A percentile compares a stretch with the other conserved stretches of the same genome.
These are phyloP conservation scores for Pinctada fucata DNA, from an alignment of 2,888 invertebrate species.

Conservation along the genomic window DNA sequence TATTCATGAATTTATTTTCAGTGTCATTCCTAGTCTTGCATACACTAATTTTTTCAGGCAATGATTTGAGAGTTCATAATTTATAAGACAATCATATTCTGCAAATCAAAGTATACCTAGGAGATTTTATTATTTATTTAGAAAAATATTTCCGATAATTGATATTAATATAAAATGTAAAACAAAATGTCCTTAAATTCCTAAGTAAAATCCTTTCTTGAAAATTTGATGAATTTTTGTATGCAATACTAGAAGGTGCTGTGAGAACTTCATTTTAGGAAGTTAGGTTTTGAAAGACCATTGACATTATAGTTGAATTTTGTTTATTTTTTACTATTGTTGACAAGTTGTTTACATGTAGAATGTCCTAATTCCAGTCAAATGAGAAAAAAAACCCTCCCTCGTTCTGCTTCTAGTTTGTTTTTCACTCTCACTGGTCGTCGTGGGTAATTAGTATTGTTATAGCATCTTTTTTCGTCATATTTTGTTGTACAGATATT, in stretches of 20 bases:
- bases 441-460: neutral
- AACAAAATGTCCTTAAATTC: too few species aligned
- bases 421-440: neutral
- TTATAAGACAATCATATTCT: slow-evolving; percentile 1
- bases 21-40: neutral
- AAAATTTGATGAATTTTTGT: neutral
- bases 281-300: neutral
- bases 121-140: too few species aligned
- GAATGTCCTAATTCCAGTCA: slow-evolving; percentile 1
- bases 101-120: neutral
- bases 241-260: neutral
- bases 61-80: slow-evolving; percentile 14
- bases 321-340: slow-evolving; percentile 17
- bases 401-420: neutral
- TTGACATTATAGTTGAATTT: neutral
- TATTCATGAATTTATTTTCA: slow-evolving; percentile 12
- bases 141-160: too few species aligned
- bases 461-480: neutral
- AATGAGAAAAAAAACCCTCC: too few species aligned
- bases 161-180: too few species aligned
- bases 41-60: slow-evolving; percentile 1
- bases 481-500: slow-evolving; percentile 1
- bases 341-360: slow-evolving; percentile 14
- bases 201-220: too few species aligned
- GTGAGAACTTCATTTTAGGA: neutral